These are phyloP conservation scores for Melanophora roralis DNA, from an alignment of 2,888 invertebrate genomes.

Conservation along the genomic window DNA sequence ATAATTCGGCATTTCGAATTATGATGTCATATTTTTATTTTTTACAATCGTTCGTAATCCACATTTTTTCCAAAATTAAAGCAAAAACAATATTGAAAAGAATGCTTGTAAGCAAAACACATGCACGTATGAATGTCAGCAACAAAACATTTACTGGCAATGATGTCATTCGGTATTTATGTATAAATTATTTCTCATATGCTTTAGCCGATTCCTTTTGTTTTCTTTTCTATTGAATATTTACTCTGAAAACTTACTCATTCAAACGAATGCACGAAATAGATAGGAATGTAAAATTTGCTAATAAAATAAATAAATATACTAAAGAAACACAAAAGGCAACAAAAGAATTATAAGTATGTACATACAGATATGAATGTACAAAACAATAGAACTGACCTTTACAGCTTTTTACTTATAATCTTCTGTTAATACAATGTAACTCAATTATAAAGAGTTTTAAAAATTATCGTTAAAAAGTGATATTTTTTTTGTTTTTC, in stretches of 20 bases:
- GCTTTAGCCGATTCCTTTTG: not conserved
- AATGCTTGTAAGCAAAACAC: conserved; percentile 13
- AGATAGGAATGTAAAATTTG: not conserved
- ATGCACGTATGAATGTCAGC: not conserved
- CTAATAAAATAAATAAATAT: not conserved
- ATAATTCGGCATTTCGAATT: conserved; percentile 3
- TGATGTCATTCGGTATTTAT: conserved; percentile 60
- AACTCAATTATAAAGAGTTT: too few species aligned
- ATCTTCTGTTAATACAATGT: too few species aligned
- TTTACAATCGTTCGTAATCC: conserved; percentile 26
- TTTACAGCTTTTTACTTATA: too few species aligned
- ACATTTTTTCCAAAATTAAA: conserved; percentile 26
- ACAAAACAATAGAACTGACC: too few species aligned
- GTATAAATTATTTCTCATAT: not conserved
- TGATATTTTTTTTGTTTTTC: too few species aligned
- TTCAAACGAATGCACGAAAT: conserved; percentile 20
- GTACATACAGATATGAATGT: too few species aligned
- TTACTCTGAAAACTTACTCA: conserved; percentile 10
- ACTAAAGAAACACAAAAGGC: not conserved
- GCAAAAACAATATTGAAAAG: conserved; percentile 16
- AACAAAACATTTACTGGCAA: conserved; percentile 37
- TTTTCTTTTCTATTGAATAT: conserved; percentile 4
- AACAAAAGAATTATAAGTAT: not conserved
- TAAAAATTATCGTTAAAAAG: too few species aligned
- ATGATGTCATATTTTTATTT: conserved; percentile 57